phyloP scores from a whole-genome alignment of 2,797 vertebrate genomes.

The Sibirionetta formosa region DNA sequence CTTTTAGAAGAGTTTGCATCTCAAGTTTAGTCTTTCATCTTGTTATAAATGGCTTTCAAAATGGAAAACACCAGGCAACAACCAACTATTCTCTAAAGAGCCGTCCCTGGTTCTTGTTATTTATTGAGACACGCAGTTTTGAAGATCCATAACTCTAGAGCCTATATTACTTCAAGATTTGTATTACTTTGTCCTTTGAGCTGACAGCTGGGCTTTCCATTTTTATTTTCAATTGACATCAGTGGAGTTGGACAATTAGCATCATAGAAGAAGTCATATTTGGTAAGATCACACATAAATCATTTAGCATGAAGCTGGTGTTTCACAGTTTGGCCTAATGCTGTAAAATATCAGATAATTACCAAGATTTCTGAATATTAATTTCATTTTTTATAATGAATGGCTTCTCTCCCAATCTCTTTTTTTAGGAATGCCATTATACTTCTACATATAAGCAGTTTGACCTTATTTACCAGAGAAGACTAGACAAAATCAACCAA shows the following conservation, averaged over 20 bases:
- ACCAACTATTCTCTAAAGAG: neutral
- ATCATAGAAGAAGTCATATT: neutral
- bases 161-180: neutral
- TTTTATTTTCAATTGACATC: neutral
- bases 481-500: neutral
- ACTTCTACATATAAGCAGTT: neutral
- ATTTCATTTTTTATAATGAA: neutral
- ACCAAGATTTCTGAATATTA: neutral
- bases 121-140: neutral
- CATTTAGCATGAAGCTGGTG: neutral
- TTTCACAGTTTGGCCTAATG: neutral
- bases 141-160: neutral
- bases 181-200: neutral
- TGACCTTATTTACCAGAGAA: neutral
- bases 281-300: neutral
- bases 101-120: neutral
- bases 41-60: neutral
- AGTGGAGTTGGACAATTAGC: neutral
- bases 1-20: neutral
- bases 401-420: neutral
- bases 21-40: neutral
- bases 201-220: neutral
- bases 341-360: neutral
- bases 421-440: neutral
- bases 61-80: neutral